These are phyloP conservation scores for Drosophila ficusphila DNA, from an alignment of 1,140 invertebrate species.

Conservation along the genomic window DNA sequence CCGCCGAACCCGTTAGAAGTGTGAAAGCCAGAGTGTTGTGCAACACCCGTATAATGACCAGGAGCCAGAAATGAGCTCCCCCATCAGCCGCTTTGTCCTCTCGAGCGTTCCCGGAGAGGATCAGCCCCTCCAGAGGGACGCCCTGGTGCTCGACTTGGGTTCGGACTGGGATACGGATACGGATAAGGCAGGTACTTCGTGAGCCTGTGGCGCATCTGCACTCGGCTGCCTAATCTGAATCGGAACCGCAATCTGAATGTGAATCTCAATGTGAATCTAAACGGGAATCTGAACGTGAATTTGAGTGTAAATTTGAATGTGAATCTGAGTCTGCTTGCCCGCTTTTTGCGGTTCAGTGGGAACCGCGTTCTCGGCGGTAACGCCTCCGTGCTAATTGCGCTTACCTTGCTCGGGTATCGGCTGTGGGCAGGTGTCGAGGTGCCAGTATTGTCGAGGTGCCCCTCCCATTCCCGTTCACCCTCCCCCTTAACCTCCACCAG, in stretches of 20 bases:
- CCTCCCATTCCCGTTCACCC: too few species aligned
- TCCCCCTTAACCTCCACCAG: too few species aligned
- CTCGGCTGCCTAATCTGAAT: too few species aligned
- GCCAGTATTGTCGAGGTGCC: too few species aligned
- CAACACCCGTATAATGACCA: not conserved
- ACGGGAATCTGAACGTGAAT: too few species aligned
- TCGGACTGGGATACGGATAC: constrained; percentile 31
- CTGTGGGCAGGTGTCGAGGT: constrained; percentile 30
- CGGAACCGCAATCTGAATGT: too few species aligned
- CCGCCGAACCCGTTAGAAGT: too few species aligned
- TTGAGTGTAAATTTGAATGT: too few species aligned
- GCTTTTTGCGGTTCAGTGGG: constrained; percentile 12
- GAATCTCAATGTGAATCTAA: too few species aligned
- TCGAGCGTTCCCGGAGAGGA: constrained; percentile 13
- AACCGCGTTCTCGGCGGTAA: constrained; percentile 18
- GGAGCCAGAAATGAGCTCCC: constrained; percentile 35
- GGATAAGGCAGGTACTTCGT: constrained; percentile 66
- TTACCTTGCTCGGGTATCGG: constrained; percentile 32
- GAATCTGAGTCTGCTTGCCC: too few species aligned
- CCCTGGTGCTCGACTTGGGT: not conserved
- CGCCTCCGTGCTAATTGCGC: constrained; percentile 34
- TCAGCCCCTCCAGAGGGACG: not conserved
- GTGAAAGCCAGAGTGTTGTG: too few species aligned
- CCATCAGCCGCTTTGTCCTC: constrained; percentile 26
- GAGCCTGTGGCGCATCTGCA: too few species aligned